phyloP scores from a whole-genome alignment of 2,797 vertebrate genomes.

The Esox lucius region DNA sequence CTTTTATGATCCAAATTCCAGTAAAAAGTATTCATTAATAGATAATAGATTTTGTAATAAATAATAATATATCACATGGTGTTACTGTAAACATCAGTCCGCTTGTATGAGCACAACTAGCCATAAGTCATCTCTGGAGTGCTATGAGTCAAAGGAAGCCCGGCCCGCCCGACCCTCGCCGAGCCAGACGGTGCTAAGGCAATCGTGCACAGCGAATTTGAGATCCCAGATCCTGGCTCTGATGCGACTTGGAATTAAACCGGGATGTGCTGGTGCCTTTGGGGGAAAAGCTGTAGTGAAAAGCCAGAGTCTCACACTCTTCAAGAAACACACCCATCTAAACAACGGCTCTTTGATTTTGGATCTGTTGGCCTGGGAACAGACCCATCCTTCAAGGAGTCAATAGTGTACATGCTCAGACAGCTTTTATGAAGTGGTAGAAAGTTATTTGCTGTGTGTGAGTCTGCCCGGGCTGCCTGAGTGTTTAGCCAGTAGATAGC shows the following conservation, averaged over 20 bases:
- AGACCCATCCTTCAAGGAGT: constrained; percentile 8
- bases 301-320: not conserved
- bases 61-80: too few species aligned
- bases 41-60: too few species aligned
- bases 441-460: constrained; percentile 33
- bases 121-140: too few species aligned
- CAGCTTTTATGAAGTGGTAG: constrained; percentile 36
- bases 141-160: too few species aligned
- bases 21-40: not conserved
- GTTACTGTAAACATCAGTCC: too few species aligned
- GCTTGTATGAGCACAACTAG: too few species aligned
- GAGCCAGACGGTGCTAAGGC: too few species aligned
- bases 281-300: too few species aligned
- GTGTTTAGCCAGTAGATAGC: constrained; percentile 43
- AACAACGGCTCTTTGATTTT: constrained; percentile 16
- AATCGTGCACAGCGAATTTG: too few species aligned
- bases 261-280: not conserved
- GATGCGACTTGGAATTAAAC: too few species aligned
- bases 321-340: not conserved
- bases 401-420: constrained; percentile 23
- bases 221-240: too few species aligned
- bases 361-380: constrained; percentile 22
- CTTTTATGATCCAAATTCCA: not conserved
- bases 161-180: too few species aligned
- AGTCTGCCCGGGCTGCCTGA: constrained; percentile 23